Base-by-base conservation (phyloP, 1,140 invertebrate genomes). In the Tetramorium parvispinum region DNA sequence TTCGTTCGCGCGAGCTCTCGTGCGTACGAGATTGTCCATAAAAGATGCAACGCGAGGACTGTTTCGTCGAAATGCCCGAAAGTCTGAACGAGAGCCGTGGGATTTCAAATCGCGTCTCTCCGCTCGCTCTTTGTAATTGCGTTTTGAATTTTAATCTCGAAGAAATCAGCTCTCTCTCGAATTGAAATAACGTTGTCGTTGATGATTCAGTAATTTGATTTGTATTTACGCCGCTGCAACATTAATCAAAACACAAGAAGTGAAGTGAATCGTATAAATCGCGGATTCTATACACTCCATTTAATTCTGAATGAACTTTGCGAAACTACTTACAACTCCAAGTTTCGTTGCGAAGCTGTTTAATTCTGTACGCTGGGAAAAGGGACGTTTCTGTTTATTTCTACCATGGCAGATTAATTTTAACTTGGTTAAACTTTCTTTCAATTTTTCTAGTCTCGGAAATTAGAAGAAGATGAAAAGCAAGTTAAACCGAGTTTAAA, bases 91-190 rank as follows among this genome's bases (percentile, higher is more conserved):
- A 46, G 24, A 32, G 40, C 16, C 13, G n/a, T 49, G 40, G 7
- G 73, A 75, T 49, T 32, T 75, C 21, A 32, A 49, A 37, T 46
- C 6, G 8, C 6, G 8, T 59, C 7, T 37, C 24, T 40, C 7
- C 21, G 16, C 11, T 49, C 16, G 21, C n/a, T 82, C 32, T 83
- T 32, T 32, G 32, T 83, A 83, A 82, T 83, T 83, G 18, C 11
- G 7, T 49, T 46, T 73, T 43, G 13, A 73, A 79, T 68, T 40
- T 79, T 40, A 40, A 79, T 79, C n/a, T 79, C n/a, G 18, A 8
- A 68, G 63, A 66, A 79, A 79, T 77, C 46, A 24, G 21, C 24
- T 16, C 43, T 21, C 24, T 16, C 43, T 21, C 27, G n/a, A 18
- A n/a, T 27, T 40, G 32, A 21, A 66, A 18, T 18, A 18, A 16